Conservation (phyloP, 2,888 invertebrate species). For the Cantharis rufa region DNA sequence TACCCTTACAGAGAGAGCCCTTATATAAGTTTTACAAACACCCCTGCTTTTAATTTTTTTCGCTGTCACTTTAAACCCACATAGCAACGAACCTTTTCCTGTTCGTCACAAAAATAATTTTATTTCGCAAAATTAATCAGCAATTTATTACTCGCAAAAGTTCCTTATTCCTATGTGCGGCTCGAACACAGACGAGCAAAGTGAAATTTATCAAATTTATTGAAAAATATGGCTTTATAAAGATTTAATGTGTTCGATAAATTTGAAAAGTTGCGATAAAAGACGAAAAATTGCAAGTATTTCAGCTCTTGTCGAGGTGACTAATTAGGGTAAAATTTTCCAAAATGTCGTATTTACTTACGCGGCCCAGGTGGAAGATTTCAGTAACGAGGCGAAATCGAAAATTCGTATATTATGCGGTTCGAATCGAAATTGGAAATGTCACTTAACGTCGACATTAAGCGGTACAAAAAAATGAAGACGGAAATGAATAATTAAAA, state of each 20-base stretch:
- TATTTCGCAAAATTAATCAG: not conserved
- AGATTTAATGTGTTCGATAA: not conserved
- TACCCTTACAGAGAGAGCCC: conserved; percentile 9
- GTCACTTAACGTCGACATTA: conserved; percentile 19
- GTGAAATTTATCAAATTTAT: not conserved
- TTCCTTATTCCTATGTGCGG: not conserved
- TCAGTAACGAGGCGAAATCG: not conserved
- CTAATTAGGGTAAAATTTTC: not conserved
- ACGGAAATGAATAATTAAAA: conserved; percentile 22
- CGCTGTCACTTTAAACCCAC: not conserved
- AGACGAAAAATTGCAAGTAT: not conserved
- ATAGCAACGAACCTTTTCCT: not conserved
- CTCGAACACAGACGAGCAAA: not conserved
- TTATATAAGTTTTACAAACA: conserved; percentile 12
- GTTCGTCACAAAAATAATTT: not conserved
- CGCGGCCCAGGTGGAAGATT: not conserved
- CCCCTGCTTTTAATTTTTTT: conserved; percentile 6
- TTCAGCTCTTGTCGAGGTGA: not conserved
- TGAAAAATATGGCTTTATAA: not conserved
- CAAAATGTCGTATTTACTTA: not conserved
- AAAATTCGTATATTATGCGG: conserved; percentile 12
- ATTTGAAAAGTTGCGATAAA: not conserved
- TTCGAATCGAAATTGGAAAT: conserved; percentile 25
- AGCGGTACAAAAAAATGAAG: conserved; percentile 1
- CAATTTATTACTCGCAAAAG: not conserved